A percentile compares a stretch with the other conserved stretches of the same genome.
Evolutionary conservation across 2,888 invertebrate genomes (phyloP).

Genomic region (Catonia carolina): DNA sequence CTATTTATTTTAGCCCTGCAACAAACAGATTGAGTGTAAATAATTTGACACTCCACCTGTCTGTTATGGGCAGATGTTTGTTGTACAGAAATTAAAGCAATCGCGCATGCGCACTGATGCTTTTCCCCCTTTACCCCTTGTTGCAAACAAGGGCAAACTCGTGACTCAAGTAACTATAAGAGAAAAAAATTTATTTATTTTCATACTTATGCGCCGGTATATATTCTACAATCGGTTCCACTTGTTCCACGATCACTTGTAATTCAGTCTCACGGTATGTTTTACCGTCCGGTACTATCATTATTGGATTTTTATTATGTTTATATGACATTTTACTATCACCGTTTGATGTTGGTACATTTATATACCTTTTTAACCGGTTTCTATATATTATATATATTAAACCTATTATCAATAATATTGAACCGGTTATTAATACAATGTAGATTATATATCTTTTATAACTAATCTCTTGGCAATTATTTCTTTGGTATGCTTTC

Average conservation of each 20-base stretch:
- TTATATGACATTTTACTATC: conserved; percentile 22
- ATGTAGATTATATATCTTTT: conserved; percentile 21
- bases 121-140: too few relatives aligned
- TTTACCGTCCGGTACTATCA: conserved; percentile 74
- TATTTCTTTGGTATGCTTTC: conserved; percentile 21
- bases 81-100: too few relatives aligned
- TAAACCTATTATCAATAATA: conserved; percentile 21
- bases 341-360: conserved; percentile 32
- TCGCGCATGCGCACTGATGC: too few relatives aligned
- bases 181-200: too few relatives aligned
- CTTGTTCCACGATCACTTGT: conserved; percentile 77
- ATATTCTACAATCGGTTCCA: conserved; percentile 50
- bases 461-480: conserved; percentile 19
- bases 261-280: conserved; percentile 81
- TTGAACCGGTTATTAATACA: conserved; percentile 15
- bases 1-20: too few relatives aligned
- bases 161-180: too few relatives aligned
- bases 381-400: conserved; percentile 18
- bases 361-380: conserved; percentile 30
- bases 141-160: too few relatives aligned
- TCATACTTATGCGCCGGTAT: background rate
- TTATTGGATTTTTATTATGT: conserved; percentile 32
- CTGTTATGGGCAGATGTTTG: too few relatives aligned
- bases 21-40: too few relatives aligned
- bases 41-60: too few relatives aligned